phyloP scores from a whole-genome alignment of 2,797 vertebrate species.

The Acipenser ruthenus region DNA sequence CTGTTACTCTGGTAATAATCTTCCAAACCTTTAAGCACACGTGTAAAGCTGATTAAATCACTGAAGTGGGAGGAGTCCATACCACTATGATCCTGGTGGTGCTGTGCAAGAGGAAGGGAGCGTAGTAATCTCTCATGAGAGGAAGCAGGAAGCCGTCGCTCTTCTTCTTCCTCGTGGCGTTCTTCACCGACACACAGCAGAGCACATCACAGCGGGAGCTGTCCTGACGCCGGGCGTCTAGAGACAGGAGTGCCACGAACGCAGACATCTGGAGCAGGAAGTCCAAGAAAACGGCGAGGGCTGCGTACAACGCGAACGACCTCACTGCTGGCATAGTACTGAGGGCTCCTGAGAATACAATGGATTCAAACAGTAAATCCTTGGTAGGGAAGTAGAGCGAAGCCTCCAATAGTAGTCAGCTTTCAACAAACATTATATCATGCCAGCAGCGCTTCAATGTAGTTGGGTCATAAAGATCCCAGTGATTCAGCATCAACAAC shows the following conservation, averaged over 20 bases:
- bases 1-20: too few species aligned
- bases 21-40: too few species aligned
- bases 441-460: too few species aligned
- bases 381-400: too few species aligned
- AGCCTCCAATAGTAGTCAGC: too few species aligned
- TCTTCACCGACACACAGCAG: constrained; percentile 59
- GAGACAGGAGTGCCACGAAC: constrained; percentile 80
- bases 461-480: too few species aligned
- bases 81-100: constrained; percentile 67
- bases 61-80: constrained; percentile 19
- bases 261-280: constrained; percentile 84
- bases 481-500: too few species aligned
- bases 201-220: constrained; percentile 61
- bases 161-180: constrained; percentile 20
- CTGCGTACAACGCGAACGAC: constrained; percentile 80
- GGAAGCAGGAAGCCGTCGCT: constrained; percentile 59
- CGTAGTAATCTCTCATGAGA: constrained; percentile 65
- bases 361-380: background rate
- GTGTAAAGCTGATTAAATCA: background rate
- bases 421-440: too few species aligned
- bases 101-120: constrained; percentile 61
- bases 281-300: constrained; percentile 74
- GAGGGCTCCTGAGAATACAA: constrained; percentile 60
- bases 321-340: constrained; percentile 85
- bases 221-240: constrained; percentile 76